Evolutionary conservation across 1,140 invertebrate genomes (phyloP).

Genomic region (Ridgeia piscesae): DNA sequence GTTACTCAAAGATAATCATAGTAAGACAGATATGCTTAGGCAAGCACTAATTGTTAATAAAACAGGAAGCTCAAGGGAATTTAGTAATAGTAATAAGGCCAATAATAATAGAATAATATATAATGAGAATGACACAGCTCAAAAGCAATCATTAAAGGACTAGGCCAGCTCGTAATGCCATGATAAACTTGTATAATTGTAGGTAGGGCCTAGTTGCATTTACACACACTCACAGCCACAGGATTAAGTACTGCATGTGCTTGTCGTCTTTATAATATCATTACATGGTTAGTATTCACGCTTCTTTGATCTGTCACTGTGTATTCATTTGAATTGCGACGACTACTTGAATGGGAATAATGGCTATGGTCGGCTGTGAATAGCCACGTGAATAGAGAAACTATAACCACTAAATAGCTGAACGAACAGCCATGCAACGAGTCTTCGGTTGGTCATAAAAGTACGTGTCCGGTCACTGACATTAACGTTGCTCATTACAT

Average conservation of each 20-base stretch:
- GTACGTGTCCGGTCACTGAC: background rate
- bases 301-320: background rate
- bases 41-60: too few relatives aligned
- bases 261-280: background rate
- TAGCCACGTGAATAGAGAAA: background rate
- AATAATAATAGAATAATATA: too few relatives aligned
- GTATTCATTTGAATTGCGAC: background rate
- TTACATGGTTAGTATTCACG: background rate
- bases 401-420: background rate
- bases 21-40: background rate
- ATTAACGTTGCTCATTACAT: background rate
- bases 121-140: too few relatives aligned
- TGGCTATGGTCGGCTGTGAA: background rate
- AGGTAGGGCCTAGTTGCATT: too few relatives aligned
- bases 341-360: background rate
- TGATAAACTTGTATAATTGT: too few relatives aligned
- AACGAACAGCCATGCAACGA: background rate
- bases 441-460: too few relatives aligned
- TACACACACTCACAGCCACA: background rate
- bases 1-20: background rate
- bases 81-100: too few relatives aligned
- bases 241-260: background rate
- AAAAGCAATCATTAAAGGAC: background rate
- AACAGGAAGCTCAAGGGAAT: too few relatives aligned
- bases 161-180: background rate